Evolutionary conservation across 2,113 vertebrate genomes (phyloP).

Genomic region (Centropristis striata): DNA sequence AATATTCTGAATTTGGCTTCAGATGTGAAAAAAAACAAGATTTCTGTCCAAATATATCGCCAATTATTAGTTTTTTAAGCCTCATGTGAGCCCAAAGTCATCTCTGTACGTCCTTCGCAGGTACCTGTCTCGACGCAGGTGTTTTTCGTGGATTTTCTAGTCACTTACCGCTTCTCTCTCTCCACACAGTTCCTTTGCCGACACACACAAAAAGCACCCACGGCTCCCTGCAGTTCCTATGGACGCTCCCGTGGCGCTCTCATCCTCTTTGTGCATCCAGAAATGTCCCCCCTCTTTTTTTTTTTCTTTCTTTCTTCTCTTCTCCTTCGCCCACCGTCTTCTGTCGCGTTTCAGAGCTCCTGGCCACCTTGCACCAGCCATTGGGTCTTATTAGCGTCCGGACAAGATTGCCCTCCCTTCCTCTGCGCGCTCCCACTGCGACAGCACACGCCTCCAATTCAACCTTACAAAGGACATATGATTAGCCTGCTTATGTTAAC

Average conservation of each 20-base stretch:
- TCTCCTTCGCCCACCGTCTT: conserved; percentile 65
- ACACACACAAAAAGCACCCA: conserved; percentile 28
- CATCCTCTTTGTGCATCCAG: conserved; percentile 57
- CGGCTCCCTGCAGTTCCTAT: conserved; percentile 21
- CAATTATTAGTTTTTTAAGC: neutral
- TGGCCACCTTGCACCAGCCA: conserved; percentile 83
- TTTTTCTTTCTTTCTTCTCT: conserved; percentile 8
- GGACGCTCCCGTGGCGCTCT: conserved; percentile 28
- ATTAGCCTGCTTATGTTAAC: conserved; percentile 61
- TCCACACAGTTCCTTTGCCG: conserved; percentile 14
- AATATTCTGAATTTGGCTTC: conserved; percentile 11
- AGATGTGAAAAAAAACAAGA: neutral
- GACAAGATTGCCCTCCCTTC: conserved; percentile 87
- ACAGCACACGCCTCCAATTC: conserved; percentile 86
- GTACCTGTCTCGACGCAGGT: conserved; percentile 58
- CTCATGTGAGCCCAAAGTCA: conserved; percentile 5
- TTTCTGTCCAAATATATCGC: neutral
- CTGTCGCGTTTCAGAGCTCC: conserved; percentile 72
- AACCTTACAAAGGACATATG: conserved; percentile 68
- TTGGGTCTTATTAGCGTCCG: conserved; percentile 85
- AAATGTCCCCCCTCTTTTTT: conserved; percentile 15
- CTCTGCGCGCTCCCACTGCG: conserved; percentile 81
- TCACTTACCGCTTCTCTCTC: conserved; percentile 66
- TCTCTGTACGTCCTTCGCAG: conserved; percentile 35
- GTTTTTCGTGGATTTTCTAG: conserved; percentile 45